A percentile compares a stretch with the other conserved stretches of the same genome.
These are phyloP conservation scores for Orthosia gracilis DNA, from an alignment of 2,888 invertebrate genomes.

Conservation along the genomic window DNA sequence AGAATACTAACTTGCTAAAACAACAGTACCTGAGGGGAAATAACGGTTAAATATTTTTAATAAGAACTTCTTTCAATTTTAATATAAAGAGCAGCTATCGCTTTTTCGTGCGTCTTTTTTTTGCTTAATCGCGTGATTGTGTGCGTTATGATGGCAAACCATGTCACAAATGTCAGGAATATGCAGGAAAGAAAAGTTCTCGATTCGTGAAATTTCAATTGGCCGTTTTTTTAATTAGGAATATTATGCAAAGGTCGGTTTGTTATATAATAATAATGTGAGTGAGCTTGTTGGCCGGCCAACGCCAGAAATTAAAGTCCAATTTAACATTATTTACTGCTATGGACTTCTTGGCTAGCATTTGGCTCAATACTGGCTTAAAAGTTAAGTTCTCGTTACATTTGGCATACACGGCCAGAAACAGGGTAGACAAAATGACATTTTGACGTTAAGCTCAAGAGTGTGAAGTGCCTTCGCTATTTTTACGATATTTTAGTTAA, in stretches of 20 bases:
- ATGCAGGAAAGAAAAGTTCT: background rate
- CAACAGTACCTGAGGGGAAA: slow-evolving; percentile 61
- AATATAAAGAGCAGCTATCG: slow-evolving; percentile 10
- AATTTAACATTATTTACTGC: background rate
- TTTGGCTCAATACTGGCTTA: slow-evolving; percentile 12
- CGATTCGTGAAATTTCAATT: slow-evolving; percentile 2
- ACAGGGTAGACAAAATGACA: slow-evolving; percentile 83
- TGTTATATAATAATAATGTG: slow-evolving; percentile 5
- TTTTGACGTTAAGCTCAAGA: slow-evolving; percentile 83
- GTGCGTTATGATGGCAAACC: slow-evolving; percentile 40
- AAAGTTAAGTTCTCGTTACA: background rate
- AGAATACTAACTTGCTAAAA: slow-evolving; percentile 62
- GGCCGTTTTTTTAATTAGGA: slow-evolving; percentile 1
- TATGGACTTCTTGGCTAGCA: background rate
- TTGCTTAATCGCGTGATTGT: slow-evolving; percentile 2
- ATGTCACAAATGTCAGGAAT: slow-evolving; percentile 45
- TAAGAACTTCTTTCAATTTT: slow-evolving; percentile 23
- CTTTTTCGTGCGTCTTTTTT: background rate
- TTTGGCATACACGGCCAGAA: slow-evolving; percentile 50
- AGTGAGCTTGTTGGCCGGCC: slow-evolving; percentile 6
- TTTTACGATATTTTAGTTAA: slow-evolving; percentile 68
- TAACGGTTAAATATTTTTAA: slow-evolving; percentile 32
- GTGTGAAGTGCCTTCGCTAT: slow-evolving; percentile 77
- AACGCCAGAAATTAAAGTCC: background rate
- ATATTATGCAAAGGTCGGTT: background rate